Evolutionary conservation across 2,797 vertebrate genomes (phyloP).

Genomic region (Otolemur crassicaudatus): DNA sequence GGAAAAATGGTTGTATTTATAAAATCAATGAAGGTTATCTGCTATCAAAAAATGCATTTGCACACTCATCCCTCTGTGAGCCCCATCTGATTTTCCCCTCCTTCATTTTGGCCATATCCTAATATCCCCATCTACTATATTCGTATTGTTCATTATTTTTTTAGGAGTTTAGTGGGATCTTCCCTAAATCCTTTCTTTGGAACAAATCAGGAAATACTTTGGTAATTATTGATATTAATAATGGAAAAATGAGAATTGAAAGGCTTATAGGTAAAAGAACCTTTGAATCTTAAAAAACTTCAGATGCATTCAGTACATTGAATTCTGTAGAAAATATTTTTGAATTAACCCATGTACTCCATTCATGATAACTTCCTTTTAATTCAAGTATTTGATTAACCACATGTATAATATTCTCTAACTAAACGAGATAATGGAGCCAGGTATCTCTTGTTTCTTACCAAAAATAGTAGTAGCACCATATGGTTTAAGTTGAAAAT

Average conservation of each 20-base stretch:
- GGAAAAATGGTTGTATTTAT: not conserved
- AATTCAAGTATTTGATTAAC: slow-evolving; percentile 14
- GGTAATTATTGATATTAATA: slow-evolving; percentile 21
- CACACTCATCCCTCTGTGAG: not conserved
- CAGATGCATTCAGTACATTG: not conserved
- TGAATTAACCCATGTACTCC: not conserved
- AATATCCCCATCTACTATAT: not conserved
- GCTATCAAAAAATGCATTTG: not conserved
- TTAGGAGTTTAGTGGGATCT: not conserved
- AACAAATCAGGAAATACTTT: not conserved
- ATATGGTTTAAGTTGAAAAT: not conserved
- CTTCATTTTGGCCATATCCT: not conserved
- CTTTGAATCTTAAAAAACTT: not conserved
- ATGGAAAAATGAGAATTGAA: not conserved
- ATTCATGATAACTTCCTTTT: not conserved
- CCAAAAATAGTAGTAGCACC: not conserved
- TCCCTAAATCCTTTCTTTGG: slow-evolving; percentile 2
- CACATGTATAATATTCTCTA: not conserved
- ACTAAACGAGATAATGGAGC: not conserved
- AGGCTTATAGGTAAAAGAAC: not conserved
- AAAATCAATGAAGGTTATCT: not conserved
- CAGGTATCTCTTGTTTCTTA: not conserved
- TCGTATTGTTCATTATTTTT: not conserved
- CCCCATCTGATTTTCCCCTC: not conserved
- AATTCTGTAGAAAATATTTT: not conserved